Conservation (phyloP, 2,888 invertebrate genomes). For the Drosophila hamatofila region DNA sequence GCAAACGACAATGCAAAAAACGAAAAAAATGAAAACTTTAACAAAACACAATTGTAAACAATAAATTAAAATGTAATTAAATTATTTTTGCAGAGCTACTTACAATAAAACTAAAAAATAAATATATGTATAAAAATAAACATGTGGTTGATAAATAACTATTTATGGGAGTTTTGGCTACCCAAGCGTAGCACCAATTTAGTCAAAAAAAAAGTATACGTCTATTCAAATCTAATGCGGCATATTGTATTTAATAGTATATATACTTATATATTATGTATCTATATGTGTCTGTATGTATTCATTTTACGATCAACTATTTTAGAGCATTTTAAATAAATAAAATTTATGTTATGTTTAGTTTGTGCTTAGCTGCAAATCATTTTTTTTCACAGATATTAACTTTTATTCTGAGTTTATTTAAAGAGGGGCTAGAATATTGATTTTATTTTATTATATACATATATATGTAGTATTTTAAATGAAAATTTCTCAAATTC, state of each 20-base stretch:
- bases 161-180: slow-evolving; percentile 10
- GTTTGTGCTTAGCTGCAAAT: background rate
- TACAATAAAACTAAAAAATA: slow-evolving; percentile 31
- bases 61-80: slow-evolving; percentile 30
- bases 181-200: slow-evolving; percentile 9
- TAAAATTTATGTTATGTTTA: slow-evolving; percentile 38
- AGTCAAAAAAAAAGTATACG: background rate
- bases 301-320: slow-evolving; percentile 32
- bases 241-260: slow-evolving; percentile 32
- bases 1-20: slow-evolving; percentile 66
- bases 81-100: slow-evolving; percentile 60
- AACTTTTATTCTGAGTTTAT: background rate
- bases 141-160: slow-evolving; percentile 33
- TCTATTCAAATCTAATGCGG: slow-evolving; percentile 11
- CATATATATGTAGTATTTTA: too few species aligned
- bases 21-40: slow-evolving; percentile 31
- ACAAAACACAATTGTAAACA: slow-evolving; percentile 27
- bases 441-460: background rate
- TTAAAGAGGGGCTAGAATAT: background rate
- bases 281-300: background rate
- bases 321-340: slow-evolving; percentile 52
- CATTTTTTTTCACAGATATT: background rate
- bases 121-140: background rate
- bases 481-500: too few species aligned
- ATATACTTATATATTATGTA: slow-evolving; percentile 1